These are phyloP conservation scores for Mallateleia sp. DNA, from an alignment of 2,888 invertebrate genomes.

Conservation along the genomic window DNA sequence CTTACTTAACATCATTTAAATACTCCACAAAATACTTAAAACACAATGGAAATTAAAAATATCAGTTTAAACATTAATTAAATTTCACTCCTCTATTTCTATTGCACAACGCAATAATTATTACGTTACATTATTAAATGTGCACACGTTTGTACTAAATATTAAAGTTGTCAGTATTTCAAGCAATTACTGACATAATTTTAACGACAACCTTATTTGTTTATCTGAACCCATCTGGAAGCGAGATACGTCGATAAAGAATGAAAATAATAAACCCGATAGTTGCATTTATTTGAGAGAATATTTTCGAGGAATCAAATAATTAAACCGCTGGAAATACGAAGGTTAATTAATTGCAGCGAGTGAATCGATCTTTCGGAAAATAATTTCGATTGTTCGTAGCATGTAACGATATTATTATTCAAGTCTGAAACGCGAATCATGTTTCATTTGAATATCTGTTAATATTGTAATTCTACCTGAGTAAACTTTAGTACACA, in stretches of 20 bases:
- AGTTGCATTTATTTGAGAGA: slow-evolving; percentile 34
- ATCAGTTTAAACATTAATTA: too few species aligned
- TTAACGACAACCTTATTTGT: slow-evolving; percentile 28
- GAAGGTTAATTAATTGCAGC: slow-evolving; percentile 18
- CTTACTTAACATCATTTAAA: too few species aligned
- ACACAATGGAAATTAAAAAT: too few species aligned
- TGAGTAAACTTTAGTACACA: too few species aligned
- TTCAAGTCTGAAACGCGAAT: not conserved
- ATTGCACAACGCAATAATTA: not conserved
- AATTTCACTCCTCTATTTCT: not conserved
- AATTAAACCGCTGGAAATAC: slow-evolving; percentile 42
- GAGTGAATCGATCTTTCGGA: not conserved
- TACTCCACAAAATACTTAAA: too few species aligned
- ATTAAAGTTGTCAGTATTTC: too few species aligned
- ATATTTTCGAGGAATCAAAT: slow-evolving; percentile 3
- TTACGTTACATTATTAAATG: not conserved
- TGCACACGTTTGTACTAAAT: too few species aligned
- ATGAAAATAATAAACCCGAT: slow-evolving; percentile 41
- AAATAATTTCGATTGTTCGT: slow-evolving; percentile 7
- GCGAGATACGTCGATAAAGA: slow-evolving; percentile 27
- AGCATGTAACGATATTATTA: not conserved
- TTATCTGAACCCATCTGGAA: slow-evolving; percentile 18
- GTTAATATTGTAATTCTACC: slow-evolving; percentile 10
- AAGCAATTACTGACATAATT: slow-evolving; percentile 21
- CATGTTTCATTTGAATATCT: slow-evolving; percentile 4